Evolutionary conservation across 2,113 vertebrate genomes (phyloP).

Genomic region (Prunella himalayana): DNA sequence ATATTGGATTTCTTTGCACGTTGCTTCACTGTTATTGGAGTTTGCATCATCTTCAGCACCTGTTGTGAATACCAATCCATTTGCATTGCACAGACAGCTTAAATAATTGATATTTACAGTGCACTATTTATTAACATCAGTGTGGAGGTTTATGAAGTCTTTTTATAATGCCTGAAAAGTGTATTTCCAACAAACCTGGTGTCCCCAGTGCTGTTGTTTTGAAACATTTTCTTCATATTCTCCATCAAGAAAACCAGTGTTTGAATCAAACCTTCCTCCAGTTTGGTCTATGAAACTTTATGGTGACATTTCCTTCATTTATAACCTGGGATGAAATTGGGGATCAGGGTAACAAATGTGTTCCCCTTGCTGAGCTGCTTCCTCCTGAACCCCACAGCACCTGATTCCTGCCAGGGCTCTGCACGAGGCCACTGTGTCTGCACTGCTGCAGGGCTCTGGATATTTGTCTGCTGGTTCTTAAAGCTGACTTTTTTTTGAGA

Average conservation of each 20-base stretch:
- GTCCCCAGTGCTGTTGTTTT: neutral
- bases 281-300: neutral
- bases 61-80: neutral
- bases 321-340: neutral
- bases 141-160: neutral
- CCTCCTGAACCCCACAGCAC: neutral
- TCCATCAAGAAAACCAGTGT: neutral
- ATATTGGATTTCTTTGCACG: neutral
- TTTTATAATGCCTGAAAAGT: neutral
- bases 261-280: neutral
- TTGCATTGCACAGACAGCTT: neutral
- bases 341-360: neutral
- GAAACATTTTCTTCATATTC: neutral
- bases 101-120: neutral
- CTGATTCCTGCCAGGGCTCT: neutral
- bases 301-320: neutral
- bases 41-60: neutral
- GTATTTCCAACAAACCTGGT: neutral
- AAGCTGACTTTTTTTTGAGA: neutral
- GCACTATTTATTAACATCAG: neutral
- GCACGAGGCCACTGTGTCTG: accelerated
- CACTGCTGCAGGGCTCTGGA: neutral
- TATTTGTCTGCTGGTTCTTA: neutral
- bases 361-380: neutral
- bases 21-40: neutral